A percentile compares a stretch with the other conserved stretches of the same genome.
phyloP scores from a whole-genome alignment of 2,888 invertebrate species.

The Acrobasis consociella region DNA sequence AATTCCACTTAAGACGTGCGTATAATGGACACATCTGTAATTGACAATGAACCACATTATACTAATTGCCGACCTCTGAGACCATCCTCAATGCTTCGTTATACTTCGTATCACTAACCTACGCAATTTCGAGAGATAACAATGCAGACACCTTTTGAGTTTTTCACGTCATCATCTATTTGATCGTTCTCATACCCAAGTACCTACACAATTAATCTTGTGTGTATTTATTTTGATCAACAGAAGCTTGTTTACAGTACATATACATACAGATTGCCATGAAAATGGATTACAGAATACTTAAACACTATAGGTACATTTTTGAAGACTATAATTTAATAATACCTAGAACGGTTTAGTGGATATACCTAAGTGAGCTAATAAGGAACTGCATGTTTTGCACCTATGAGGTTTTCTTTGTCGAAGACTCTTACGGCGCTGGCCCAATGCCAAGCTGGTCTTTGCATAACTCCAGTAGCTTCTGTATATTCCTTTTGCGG shows the following conservation, averaged over 20 bases:
- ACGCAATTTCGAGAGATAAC: conserved; percentile 9
- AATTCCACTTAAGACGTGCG: conserved; percentile 18
- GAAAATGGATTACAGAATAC: too few species aligned
- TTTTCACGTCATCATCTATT: not conserved
- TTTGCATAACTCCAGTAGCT: conserved; percentile 46
- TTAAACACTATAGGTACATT: too few species aligned
- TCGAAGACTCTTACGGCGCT: conserved; percentile 63
- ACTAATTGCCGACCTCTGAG: conserved; percentile 26
- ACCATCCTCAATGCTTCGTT: not conserved
- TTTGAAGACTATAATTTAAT: too few species aligned
- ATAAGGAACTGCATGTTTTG: conserved; percentile 48
- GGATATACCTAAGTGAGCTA: conserved; percentile 11
- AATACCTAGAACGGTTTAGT: not conserved
- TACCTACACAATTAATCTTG: too few species aligned
- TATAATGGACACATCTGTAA: conserved; percentile 33
- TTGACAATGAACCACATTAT: conserved; percentile 34
- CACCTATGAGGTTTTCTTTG: conserved; percentile 47
- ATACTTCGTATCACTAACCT: conserved; percentile 2
- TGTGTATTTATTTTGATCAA: too few species aligned
- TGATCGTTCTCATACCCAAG: too few species aligned
- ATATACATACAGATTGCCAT: too few species aligned
- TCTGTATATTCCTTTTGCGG: conserved; percentile 17
- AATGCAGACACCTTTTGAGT: not conserved
- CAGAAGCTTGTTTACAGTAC: too few species aligned
- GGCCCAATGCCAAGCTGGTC: conserved; percentile 60